These are phyloP conservation scores for Gobius niger DNA, from an alignment of 2,113 vertebrate genomes.

Conservation along the genomic window DNA sequence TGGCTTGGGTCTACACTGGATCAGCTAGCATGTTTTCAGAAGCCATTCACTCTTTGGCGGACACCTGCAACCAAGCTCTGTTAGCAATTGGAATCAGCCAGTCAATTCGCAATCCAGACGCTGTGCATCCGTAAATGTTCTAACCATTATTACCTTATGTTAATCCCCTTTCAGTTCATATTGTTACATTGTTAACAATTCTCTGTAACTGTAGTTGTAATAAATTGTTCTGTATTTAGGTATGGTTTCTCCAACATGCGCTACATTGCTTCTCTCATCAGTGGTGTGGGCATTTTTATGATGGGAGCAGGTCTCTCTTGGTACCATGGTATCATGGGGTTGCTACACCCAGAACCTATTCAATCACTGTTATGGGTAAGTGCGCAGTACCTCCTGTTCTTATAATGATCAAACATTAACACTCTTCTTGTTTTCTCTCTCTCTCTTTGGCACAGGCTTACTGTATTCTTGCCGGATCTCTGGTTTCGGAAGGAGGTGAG, in stretches of 20 bases:
- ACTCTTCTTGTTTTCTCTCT: too few relatives aligned
- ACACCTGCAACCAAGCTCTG: conserved; percentile 96
- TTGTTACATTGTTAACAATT: background rate
- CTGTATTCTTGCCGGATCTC: conserved; percentile 94
- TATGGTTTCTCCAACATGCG: conserved; percentile 99
- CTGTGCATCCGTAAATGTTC: conserved; percentile 84
- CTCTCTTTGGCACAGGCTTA: conserved; percentile 82
- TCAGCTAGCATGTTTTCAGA: conserved; percentile 99
- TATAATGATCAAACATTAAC: background rate
- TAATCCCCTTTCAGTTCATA: background rate
- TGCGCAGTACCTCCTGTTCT: background rate
- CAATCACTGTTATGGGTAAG: conserved; percentile 96
- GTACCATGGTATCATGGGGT: conserved; percentile 96
- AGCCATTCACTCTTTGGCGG: conserved; percentile 96
- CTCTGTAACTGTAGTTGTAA: background rate
- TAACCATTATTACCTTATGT: too few relatives aligned
- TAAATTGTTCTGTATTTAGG: conserved; percentile 63
- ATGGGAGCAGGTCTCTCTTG: conserved; percentile 98
- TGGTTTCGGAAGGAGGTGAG: conserved; percentile 98
- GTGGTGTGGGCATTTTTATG: conserved; percentile 99
- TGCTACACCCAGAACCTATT: conserved; percentile 92
- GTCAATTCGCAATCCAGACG: conserved; percentile 90
- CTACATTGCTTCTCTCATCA: conserved; percentile 96
- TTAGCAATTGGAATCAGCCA: conserved; percentile 95
- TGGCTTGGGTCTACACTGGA: conserved; percentile 98